A percentile compares a stretch with the other conserved stretches of the same genome.
These are phyloP conservation scores for Pectinophora gossypiella DNA, from an alignment of 1,140 invertebrate species.

Conservation along the genomic window DNA sequence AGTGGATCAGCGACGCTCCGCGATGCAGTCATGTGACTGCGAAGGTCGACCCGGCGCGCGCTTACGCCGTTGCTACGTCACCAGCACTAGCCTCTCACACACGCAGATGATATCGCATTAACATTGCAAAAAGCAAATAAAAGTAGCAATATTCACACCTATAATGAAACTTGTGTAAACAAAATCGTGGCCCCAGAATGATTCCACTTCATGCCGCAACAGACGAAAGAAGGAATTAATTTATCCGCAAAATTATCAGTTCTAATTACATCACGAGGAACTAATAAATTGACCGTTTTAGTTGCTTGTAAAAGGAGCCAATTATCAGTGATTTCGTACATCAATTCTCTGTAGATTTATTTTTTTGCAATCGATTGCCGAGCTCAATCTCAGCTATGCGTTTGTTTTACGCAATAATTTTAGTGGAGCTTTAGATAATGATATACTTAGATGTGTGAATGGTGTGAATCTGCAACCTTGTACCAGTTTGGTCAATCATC, in stretches of 20 bases:
- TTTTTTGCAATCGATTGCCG: conserved; percentile 4
- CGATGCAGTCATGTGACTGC: conserved; percentile 39
- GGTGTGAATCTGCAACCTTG: conserved; percentile 11
- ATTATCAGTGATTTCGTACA: conserved; percentile 7
- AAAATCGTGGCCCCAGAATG: too few species aligned
- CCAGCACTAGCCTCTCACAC: conserved; percentile 1
- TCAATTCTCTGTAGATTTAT: background rate
- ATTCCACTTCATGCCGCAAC: background rate
- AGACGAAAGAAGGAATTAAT: background rate
- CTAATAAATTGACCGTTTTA: conserved; percentile 3
- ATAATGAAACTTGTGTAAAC: too few species aligned
- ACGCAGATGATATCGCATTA: background rate
- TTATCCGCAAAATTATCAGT: background rate
- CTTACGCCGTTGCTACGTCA: conserved; percentile 12
- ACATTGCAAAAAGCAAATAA: too few species aligned
- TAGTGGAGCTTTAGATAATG: conserved; percentile 7
- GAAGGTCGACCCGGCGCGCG: conserved; percentile 28
- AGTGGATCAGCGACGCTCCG: conserved; percentile 34
- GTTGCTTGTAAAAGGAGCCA: background rate
- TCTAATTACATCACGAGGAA: conserved; percentile 1
- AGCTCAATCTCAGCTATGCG: background rate
- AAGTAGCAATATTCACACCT: too few species aligned
- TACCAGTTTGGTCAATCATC: conserved; percentile 10
- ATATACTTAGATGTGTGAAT: conserved; percentile 6
- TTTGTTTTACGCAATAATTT: background rate